Conservation (phyloP, 2,888 invertebrate genomes). For the Tuberolachnus salignus region DNA sequence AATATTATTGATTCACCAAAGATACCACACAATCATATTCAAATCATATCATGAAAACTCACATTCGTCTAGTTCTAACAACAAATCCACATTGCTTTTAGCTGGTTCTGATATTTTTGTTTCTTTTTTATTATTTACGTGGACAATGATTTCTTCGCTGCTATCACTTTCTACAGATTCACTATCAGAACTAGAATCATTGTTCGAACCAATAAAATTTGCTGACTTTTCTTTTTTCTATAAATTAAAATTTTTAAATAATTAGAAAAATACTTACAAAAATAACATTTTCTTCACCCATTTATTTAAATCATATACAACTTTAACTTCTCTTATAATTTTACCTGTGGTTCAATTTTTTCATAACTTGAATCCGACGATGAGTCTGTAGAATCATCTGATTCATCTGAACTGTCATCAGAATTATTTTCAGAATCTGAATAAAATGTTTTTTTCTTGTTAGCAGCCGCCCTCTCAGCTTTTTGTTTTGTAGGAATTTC, state of each 20-base stretch:
- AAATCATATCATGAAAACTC: slow-evolving; percentile 61
- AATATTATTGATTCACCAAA: too few species aligned
- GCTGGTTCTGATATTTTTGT: slow-evolving; percentile 57
- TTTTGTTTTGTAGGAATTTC: slow-evolving; percentile 61
- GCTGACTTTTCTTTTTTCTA: background rate
- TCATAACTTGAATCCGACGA: slow-evolving; percentile 41
- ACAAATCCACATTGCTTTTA: slow-evolving; percentile 77
- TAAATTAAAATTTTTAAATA: too few species aligned
- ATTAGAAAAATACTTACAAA: too few species aligned
- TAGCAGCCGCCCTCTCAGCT: slow-evolving; percentile 62
- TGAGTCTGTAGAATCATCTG: slow-evolving; percentile 17
- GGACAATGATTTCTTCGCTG: slow-evolving; percentile 55
- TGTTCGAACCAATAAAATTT: slow-evolving; percentile 60
- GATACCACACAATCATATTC: too few species aligned
- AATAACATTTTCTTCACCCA: background rate
- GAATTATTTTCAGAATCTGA: slow-evolving; percentile 64
- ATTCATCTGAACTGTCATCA: background rate
- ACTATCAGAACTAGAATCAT: slow-evolving; percentile 42
- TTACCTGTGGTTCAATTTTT: slow-evolving; percentile 41
- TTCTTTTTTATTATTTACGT: slow-evolving; percentile 61
- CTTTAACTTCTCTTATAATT: background rate
- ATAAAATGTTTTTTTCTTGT: slow-evolving; percentile 72
- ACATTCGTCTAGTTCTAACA: slow-evolving; percentile 80
- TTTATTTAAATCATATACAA: background rate
- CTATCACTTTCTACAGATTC: slow-evolving; percentile 56